Base-by-base conservation (phyloP, 2,888 invertebrate species). In the Lasioglossum morio region DNA sequence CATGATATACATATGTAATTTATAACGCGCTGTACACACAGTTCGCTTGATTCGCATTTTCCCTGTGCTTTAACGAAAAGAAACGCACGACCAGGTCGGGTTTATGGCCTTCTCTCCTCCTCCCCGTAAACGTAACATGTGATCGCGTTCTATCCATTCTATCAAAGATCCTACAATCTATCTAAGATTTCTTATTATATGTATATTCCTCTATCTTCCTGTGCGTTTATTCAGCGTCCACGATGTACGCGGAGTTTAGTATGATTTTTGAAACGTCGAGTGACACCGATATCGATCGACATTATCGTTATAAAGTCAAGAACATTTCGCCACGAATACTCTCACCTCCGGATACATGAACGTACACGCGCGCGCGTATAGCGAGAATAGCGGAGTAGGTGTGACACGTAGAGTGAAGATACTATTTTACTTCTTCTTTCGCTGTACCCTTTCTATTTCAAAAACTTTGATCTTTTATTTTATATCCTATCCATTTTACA, bases 201-300 rank as follows among this genome's bases (percentile, higher is more conserved):
- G 8, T 57, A n/a, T 57, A n/a, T 57, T 57, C n/a, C n/a, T 57
- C n/a, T 57, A 57, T 57, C 57, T 57, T 57, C 57, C 57, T n/a
- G 57, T 57, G 57, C n/a, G 57, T 57, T 57, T n/a, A 57, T 57
- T 34, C 8, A 37, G 30, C 66, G 23, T 30, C 2, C 23, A 34
- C 8, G 37, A 10, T 19, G 34, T 37, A 34, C 19, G 19, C 19
- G 34, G 34, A 23, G 76, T 82, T 63, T 14, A 46, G 37, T 57
- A 57, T n/a, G 57, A 57, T 57, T 57, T 57, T 57, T 63, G 16
- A 73, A 53, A 43, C n/a, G n/a, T 46, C 46, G 30, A 72, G 63
- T 37, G 30, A n/a, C 63, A 79, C 23, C 63, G 53, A 53, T 43
- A 46, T 63, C 73, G 73, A 76, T 76, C 73, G 48, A 48, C 19